phyloP scores from a whole-genome alignment of 2,113 vertebrate genomes.

The Equus przewalskii region DNA sequence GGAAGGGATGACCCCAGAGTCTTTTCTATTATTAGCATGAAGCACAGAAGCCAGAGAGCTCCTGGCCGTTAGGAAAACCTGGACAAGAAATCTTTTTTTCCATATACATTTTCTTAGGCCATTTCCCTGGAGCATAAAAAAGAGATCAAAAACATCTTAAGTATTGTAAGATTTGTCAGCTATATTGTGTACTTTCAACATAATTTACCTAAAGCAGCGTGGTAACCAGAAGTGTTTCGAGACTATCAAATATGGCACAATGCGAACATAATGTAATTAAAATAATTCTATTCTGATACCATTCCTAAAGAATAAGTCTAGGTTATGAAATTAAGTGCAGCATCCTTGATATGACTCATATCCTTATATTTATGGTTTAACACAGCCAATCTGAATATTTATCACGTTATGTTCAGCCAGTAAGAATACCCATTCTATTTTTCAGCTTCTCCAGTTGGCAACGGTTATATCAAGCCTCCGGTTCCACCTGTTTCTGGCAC shows the following conservation, averaged over 20 bases:
- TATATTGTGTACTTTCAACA: not conserved
- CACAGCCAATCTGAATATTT: not conserved
- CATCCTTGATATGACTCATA: not conserved
- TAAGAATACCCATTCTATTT: constrained; percentile 74
- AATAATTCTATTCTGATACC: not conserved
- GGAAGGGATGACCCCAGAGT: not conserved
- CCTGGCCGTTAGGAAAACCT: not conserved
- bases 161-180: not conserved
- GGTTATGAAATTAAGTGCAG: not conserved
- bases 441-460: constrained; percentile 96
- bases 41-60: not conserved
- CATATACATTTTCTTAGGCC: not conserved
- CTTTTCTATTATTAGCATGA: constrained; percentile 1
- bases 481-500: constrained; percentile 92
- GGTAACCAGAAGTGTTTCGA: constrained; percentile 3
- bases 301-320: not conserved
- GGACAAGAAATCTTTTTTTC: not conserved
- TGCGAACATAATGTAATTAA: not conserved
- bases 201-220: not conserved
- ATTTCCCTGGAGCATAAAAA: not conserved
- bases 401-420: not conserved
- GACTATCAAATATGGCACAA: not conserved
- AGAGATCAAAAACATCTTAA: constrained; percentile 16
- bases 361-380: not conserved
- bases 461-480: constrained; percentile 97